These are phyloP conservation scores for Lucinisca nassula DNA, from an alignment of 2,888 invertebrate species.

Conservation along the genomic window DNA sequence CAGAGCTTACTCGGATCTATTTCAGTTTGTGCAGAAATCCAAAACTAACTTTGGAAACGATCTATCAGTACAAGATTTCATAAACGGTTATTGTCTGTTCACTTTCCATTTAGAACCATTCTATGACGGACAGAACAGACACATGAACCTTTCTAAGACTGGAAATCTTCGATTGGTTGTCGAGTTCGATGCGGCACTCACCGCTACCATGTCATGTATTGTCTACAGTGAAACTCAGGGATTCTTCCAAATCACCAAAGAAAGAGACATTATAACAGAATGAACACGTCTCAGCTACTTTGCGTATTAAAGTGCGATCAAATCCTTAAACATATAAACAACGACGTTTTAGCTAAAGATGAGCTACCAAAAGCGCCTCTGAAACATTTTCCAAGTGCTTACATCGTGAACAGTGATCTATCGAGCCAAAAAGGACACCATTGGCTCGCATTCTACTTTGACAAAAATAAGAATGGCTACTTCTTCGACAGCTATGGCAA, in stretches of 20 bases:
- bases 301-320: neutral
- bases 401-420: too few relatives aligned
- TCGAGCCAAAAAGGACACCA: too few relatives aligned
- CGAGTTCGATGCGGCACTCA: too few relatives aligned
- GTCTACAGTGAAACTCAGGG: neutral
- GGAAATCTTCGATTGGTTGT: neutral
- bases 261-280: too few relatives aligned
- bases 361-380: neutral
- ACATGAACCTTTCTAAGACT: neutral
- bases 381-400: neutral
- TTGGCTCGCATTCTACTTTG: neutral
- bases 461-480: neutral
- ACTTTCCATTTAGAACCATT: neutral
- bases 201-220: neutral
- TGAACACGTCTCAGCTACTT: neutral
- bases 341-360: neutral
- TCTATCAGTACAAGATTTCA: neutral
- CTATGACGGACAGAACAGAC: neutral
- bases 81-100: neutral
- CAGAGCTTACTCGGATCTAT: neutral
- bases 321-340: neutral
- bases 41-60: neutral
- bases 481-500: neutral
- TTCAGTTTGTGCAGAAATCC: neutral
- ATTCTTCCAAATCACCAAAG: neutral